Base-by-base conservation (phyloP, 2,888 invertebrate genomes). In the Oxyscelio sp. region DNA sequence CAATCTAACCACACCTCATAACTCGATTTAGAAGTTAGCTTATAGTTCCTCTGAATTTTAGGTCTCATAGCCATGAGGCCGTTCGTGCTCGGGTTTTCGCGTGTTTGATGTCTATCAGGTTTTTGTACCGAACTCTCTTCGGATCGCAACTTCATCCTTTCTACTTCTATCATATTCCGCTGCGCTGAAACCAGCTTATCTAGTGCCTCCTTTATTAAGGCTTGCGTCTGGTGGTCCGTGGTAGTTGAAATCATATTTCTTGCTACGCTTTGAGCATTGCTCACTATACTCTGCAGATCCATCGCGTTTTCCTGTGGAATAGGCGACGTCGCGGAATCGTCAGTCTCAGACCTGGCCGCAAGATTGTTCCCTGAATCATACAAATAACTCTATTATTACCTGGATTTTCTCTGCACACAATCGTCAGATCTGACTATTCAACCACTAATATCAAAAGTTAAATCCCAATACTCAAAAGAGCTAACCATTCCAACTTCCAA, bases 1-100 rank as follows among this genome's bases (percentile, higher is more conserved):
- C 83, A 65, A 43, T 86, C 81, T 11, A 86, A 13, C 84, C 81
- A 86, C 2, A 83, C 79, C 38, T 77, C 80, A 43, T 66, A 83
- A 24, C 77, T 83, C 2, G 85, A 13, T 65, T 86, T 81, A 8
- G 77, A 59, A n/a, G 85, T 83, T 8, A 83, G 38, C 31, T 78
- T 83, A 21, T 83, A 75, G 8, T 38, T 80, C 9, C 77, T 75
- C 38, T 75, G 58, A 19, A 83, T 78, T 43, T 78, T 83, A 11
- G 58, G 73, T 71, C 75, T 65, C 17, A 73, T 31, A 24, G 9
- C 3, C 5, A 63, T 48, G 19, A 54, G 5, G 6, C 31, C 15
- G 5, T 6, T 54, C n/a, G 17, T 21, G 17, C 11, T 40, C 2
- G 31, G 34, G 13, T 21, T 59, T 31, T 38, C 13, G n/a, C 43